phyloP scores from a whole-genome alignment of 2,888 invertebrate genomes.

The Rhagonycha fulva region DNA sequence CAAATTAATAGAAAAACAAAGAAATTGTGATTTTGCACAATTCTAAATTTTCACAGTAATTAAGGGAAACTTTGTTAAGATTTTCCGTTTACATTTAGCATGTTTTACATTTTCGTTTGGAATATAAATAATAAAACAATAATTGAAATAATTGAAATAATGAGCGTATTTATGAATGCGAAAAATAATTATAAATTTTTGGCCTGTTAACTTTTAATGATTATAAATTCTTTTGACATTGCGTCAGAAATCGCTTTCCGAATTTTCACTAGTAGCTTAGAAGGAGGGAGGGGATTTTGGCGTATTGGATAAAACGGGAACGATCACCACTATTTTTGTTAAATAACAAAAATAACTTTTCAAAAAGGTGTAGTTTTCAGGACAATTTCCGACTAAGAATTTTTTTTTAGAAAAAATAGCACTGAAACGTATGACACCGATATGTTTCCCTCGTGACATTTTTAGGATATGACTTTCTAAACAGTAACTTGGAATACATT shows the following conservation, averaged over 20 bases:
- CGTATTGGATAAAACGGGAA: neutral
- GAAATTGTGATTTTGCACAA: neutral
- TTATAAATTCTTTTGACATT: neutral
- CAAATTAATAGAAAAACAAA: too few species aligned
- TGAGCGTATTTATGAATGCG: neutral
- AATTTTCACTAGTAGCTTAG: neutral
- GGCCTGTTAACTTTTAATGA: neutral
- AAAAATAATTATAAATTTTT: neutral
- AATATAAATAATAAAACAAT: neutral
- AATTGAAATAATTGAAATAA: too few species aligned
- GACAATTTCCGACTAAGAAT: neutral
- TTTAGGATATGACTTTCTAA: conserved; percentile 1
- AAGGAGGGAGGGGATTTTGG: neutral
- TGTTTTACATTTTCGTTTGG: neutral
- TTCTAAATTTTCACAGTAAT: neutral
- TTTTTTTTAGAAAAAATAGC: neutral
- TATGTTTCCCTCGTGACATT: neutral
- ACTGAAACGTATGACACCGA: neutral
- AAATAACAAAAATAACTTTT: neutral
- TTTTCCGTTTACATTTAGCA: neutral
- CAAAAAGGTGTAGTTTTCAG: neutral
- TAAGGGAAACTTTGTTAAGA: neutral
- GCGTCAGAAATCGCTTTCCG: neutral
- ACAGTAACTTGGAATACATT: conserved; percentile 1
- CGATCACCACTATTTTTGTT: neutral